Conservation (phyloP, 2,113 vertebrate genomes). For the Monarcha castaneiventris region DNA sequence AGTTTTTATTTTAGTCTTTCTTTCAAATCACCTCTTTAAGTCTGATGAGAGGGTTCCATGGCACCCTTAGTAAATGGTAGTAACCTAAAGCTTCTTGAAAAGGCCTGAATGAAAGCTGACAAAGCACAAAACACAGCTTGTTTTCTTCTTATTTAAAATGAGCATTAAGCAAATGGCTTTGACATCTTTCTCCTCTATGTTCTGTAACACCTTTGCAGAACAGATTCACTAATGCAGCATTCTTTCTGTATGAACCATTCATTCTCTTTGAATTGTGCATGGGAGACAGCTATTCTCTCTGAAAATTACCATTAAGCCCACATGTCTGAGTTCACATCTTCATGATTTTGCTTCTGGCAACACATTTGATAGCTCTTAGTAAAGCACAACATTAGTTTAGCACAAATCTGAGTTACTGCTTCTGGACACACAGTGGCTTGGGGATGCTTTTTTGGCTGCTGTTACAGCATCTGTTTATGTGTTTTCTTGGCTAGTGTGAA, state of each 20-base stretch:
- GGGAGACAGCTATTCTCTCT: neutral
- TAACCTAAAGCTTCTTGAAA: neutral
- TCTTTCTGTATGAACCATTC: neutral
- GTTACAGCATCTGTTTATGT: neutral
- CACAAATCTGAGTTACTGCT: neutral
- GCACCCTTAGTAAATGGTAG: neutral
- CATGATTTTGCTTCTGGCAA: neutral
- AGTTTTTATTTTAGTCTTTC: neutral
- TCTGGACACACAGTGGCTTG: neutral
- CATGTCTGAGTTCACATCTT: neutral
- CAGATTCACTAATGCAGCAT: neutral
- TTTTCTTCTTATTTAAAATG: neutral
- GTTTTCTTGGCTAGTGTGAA: neutral
- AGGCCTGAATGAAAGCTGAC: neutral
- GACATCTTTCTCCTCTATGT: neutral
- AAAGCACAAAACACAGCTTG: neutral
- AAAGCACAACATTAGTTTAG: neutral
- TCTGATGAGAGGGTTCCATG: neutral
- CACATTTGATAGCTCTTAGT: neutral
- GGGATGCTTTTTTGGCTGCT: neutral
- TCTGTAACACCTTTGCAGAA: neutral
- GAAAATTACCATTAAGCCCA: neutral
- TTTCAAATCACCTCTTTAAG: neutral
- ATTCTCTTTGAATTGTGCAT: neutral
- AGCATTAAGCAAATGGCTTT: neutral